Conservation (phyloP, 2,113 vertebrate genomes). For the Cynocephalus volans region DNA sequence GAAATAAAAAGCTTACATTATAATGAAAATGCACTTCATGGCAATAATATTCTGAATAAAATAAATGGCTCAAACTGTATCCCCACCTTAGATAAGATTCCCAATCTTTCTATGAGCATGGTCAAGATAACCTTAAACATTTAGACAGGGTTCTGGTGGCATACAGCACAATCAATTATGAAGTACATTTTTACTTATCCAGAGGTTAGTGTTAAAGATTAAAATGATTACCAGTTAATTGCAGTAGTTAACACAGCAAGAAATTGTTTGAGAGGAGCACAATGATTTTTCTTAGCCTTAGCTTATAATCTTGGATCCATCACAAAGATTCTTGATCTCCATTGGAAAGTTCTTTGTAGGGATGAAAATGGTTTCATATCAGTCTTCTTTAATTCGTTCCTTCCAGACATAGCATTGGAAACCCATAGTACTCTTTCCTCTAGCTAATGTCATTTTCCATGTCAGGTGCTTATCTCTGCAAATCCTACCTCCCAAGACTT, state of each 20-base stretch:
- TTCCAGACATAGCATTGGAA: neutral
- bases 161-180: neutral
- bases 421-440: neutral
- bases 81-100: neutral
- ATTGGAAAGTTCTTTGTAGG: neutral
- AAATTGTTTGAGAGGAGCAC: neutral
- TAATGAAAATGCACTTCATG: neutral
- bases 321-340: neutral
- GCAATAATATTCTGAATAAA: slow-evolving; percentile 44
- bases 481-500: neutral
- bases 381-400: neutral
- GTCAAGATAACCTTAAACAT: neutral
- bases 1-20: slow-evolving; percentile 55
- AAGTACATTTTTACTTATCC: slow-evolving; percentile 27
- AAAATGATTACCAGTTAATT: neutral
- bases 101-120: neutral
- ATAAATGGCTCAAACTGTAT: neutral
- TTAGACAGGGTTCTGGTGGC: neutral
- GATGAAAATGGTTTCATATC: neutral
- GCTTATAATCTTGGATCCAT: neutral
- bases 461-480: neutral
- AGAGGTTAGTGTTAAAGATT: neutral
- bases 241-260: neutral
- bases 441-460: neutral
- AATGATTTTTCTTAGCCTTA: slow-evolving; percentile 48